Evolutionary conservation across 23 tunicate genomes (phyloP).

Genomic region (Clavelina lepadiformis): DNA sequence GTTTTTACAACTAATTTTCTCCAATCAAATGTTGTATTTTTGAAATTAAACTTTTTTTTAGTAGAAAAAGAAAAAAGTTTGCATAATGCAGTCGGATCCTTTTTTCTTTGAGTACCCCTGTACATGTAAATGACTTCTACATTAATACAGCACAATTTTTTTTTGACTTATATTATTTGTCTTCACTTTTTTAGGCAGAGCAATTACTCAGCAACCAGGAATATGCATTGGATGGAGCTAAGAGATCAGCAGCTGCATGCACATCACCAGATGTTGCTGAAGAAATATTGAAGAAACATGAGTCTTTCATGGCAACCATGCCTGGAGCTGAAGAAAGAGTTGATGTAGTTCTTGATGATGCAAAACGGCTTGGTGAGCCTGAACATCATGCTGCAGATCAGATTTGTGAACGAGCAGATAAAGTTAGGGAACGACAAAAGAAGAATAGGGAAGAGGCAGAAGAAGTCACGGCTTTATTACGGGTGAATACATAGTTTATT

Average conservation of each 20-base stretch:
- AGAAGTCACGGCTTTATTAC: conserved; percentile 41
- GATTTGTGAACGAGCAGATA: conserved; percentile 61
- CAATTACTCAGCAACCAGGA: conserved; percentile 90
- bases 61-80: no score
- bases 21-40: no score
- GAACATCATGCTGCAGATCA: conserved; percentile 62
- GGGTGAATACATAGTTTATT: no score
- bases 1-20: no score
- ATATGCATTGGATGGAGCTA: conserved; percentile 62
- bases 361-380: conserved; percentile 40
- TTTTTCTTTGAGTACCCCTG: no score
- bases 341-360: conserved; percentile 57
- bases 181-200: conserved; percentile 45
- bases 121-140: no score
- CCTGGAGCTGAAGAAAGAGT: conserved; percentile 72
- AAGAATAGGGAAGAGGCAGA: conserved; percentile 68
- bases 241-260: conserved; percentile 29
- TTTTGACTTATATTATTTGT: neutral
- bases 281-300: conserved; percentile 74
- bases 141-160: no score
- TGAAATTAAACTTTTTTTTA: no score
- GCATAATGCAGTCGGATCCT: no score
- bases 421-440: conserved; percentile 45
- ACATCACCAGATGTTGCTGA: conserved; percentile 67
- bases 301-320: conserved; percentile 80